phyloP scores from a whole-genome alignment of 2,888 invertebrate species.

The Scaptomyza parva region DNA sequence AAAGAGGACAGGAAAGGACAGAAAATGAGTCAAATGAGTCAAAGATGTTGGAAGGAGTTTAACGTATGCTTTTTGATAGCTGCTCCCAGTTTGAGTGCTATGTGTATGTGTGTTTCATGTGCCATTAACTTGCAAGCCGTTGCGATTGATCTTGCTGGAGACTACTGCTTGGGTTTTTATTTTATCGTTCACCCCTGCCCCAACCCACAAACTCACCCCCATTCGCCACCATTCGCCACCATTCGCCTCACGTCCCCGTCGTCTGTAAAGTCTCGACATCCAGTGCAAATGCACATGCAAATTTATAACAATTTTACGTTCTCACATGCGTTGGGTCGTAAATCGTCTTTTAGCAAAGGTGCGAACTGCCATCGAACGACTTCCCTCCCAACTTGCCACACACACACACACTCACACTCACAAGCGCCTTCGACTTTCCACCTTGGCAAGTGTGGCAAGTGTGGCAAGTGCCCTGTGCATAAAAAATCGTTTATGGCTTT shows the following conservation, averaged over 20 bases:
- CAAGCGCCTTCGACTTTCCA: conserved; percentile 28
- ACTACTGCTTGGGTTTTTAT: conserved; percentile 49
- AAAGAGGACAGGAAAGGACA: not conserved
- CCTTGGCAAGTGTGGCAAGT: conserved; percentile 13
- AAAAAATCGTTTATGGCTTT: conserved; percentile 78
- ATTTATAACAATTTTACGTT: conserved; percentile 79
- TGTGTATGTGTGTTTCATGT: conserved; percentile 61
- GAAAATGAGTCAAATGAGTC: not conserved
- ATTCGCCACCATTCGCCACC: no score
- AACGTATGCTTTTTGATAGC: conserved; percentile 2
- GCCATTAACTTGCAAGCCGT: conserved; percentile 71
- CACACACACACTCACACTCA: not conserved
- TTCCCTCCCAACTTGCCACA: conserved; percentile 21
- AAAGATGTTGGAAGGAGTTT: not conserved
- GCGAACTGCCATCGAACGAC: conserved; percentile 65
- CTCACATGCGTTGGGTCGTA: conserved; percentile 74
- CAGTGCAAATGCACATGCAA: conserved; percentile 68
- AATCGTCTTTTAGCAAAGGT: conserved; percentile 72
- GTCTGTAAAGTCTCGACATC: not conserved
- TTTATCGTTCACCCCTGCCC: conserved; percentile 48
- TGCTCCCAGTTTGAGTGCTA: conserved; percentile 28
- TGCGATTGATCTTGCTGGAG: conserved; percentile 70
- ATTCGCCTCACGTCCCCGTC: not conserved
- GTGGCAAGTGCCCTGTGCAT: conserved; percentile 70
- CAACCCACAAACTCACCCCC: no score